Percentiles rank a stretch among this genome's conserved stretches.
Conservation (phyloP, 2,797 vertebrate genomes). For the Diplodus puntazzo region DNA sequence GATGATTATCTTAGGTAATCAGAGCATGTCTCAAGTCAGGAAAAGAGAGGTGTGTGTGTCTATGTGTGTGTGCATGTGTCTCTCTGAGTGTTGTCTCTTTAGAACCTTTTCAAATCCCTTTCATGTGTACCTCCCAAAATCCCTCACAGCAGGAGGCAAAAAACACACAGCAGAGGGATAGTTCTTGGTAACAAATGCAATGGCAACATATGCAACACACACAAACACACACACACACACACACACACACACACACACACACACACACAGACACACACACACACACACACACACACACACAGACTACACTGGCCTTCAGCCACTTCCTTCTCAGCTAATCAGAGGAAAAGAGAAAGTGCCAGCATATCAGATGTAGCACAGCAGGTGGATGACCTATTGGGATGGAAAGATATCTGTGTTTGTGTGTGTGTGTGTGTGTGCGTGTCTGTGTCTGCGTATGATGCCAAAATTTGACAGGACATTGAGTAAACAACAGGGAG, state of each 20-base stretch:
- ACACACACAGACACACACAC: conserved; percentile 1
- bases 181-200: conserved; percentile 33
- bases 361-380: conserved; percentile 56
- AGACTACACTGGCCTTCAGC: conserved; percentile 51
- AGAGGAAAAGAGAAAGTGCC: conserved; percentile 58
- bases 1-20: conserved; percentile 52
- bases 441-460: neutral
- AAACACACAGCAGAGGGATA: conserved; percentile 35
- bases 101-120: conserved; percentile 48
- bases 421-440: neutral
- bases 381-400: conserved; percentile 57
- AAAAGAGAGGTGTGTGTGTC: neutral
- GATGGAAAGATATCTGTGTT: conserved; percentile 18
- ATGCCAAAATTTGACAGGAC: conserved; percentile 17
- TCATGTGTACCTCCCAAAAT: conserved; percentile 56
- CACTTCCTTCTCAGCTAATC: conserved; percentile 64
- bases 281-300: neutral
- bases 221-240: conserved; percentile 16
- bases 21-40: conserved; percentile 41
- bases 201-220: neutral
- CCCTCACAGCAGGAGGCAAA: conserved; percentile 48
- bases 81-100: conserved; percentile 21
- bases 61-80: neutral
- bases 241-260: conserved; percentile 9
- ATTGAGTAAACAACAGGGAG: conserved; percentile 16